Base-by-base conservation (phyloP, 2,797 vertebrate species). In the Propithecus perrieri region DNA sequence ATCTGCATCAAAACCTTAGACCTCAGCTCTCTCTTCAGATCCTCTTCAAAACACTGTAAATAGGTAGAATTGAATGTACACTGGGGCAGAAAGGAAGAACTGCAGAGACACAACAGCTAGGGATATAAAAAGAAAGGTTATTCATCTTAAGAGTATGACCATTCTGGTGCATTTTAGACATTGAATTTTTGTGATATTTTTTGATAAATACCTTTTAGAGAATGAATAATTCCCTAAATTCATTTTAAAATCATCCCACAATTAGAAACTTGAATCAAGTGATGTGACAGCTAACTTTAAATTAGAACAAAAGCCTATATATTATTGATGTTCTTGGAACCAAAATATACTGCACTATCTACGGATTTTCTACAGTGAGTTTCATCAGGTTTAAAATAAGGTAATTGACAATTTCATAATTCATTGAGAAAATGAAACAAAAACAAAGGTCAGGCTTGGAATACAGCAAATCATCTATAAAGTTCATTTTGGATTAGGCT, bases 231-330 rank as follows among this genome's bases (percentile, higher is more conserved):
- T 91, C 48, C 33, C 10, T 22, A 85, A 84, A 95, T 50, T 35
- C 53, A 80, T 55, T 86, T 92, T 76, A 22, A 75, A 90, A 95
- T 76, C 33, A 22, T 91, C 3, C 72, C 41, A 57, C 18, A 96
- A 63, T 93, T 85, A 91, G 33, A 84, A 91, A 67, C 15, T 75
- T 95, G 41, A 87, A 75, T 65, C 28, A 96, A 76, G 55, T 93
- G 43, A 89, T 61, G 88, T 67, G 9, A 26, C 20, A 92, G 9
- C 24, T 87, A 26, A 93, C 14, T 69, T 95, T 67, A 57, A 86
- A 20, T 61, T 69, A 26, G 38, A 72, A 78, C 11, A 83, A 78
- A 83, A 72, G 11, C 5, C 24, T 78, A 65, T 65, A 3, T 3
- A 63, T 59, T 72, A 57, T 55, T 80, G 22, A 41, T 79, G 48